Base-by-base conservation (phyloP, 2,888 invertebrate species). In the Cephonodes hylas region DNA sequence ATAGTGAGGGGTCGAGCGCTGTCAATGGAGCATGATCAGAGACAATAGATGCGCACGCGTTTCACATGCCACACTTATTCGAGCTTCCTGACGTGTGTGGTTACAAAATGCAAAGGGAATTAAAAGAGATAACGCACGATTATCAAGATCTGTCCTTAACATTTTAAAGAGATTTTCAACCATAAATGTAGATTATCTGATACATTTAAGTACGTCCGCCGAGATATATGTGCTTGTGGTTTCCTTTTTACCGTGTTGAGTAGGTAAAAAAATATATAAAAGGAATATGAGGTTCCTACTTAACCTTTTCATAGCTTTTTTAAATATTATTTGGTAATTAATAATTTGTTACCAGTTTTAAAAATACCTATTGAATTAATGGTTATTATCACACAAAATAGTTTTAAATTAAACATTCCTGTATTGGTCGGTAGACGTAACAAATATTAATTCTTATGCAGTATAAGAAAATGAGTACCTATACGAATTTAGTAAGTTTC, bases 81-180 rank as follows among this genome's bases (percentile, higher is more conserved):
- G 57, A 68, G 76, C 78, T 80, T 84, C 83, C 83, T 79, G 67
- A 68, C 63, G 63, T 53, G 23, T 42, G 23, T 53, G 31, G 18
- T 18, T 38, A n/a, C n/a, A 38, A 18, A 31, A 53, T 31, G 10
- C 27, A 18, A 18, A 53, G 53, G 53, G 53, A 53, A 53, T 70
- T 69, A 66, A 38, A 64, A 61, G 64, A 75, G 80, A 80, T 80
- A 79, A 62, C 69, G 77, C 80, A 80, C 80, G 80, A 61, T 62
- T 68, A 25, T 53, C 31, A 31, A 48, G 25, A 18, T 53, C n/a
- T 31, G 31, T 31, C 31, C 31, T 31, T 8, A 25, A 46, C 6
- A 31, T 31, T 27, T 53, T 38, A 10, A 31, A 53, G 31, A 53
- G 53, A 53, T 53, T 53, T 46, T 53, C 10, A 53, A 18, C 18